phyloP scores from a whole-genome alignment of 1,140 invertebrate genomes.

The Nasonia longicornis region DNA sequence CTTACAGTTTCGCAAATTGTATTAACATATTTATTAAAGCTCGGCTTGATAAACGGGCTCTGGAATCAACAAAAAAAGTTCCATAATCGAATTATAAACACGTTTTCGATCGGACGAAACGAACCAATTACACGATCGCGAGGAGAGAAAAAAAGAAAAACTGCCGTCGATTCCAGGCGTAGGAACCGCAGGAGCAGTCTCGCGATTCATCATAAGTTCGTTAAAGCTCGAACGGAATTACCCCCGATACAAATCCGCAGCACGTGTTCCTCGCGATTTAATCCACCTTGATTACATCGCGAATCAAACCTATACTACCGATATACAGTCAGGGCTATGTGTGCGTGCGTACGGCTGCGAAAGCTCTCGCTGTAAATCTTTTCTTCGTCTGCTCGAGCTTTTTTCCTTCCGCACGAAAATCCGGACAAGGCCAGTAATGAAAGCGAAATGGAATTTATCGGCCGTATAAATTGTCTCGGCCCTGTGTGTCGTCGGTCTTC shows the following conservation, averaged over 20 bases:
- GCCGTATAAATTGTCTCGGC: conserved; percentile 61
- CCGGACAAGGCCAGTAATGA: conserved; percentile 62
- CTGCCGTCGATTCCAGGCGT: neutral
- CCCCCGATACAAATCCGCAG: neutral
- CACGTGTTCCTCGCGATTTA: conserved; percentile 12
- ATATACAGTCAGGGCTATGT: neutral
- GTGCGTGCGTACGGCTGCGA: neutral
- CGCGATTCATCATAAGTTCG: conserved; percentile 29
- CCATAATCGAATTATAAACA: neutral
- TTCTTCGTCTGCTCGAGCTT: conserved; percentile 4
- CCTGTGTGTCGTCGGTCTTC: neutral
- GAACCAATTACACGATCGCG: neutral
- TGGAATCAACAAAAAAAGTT: too few species aligned
- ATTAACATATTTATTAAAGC: neutral
- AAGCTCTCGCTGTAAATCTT: conserved; percentile 23
- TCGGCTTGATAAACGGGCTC: too few species aligned
- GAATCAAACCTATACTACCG: neutral
- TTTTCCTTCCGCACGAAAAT: conserved; percentile 42
- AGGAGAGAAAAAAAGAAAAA: neutral
- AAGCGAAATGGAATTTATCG: conserved; percentile 67
- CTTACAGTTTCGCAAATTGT: neutral
- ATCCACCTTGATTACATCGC: conserved; percentile 19
- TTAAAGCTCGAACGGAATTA: conserved; percentile 7
- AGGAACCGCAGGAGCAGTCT: neutral
- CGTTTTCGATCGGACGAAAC: neutral